Percentiles rank a stretch among this genome's conserved stretches.
phyloP scores from a whole-genome alignment of 2,888 invertebrate species.

The Nesidiocoris tenuis region DNA sequence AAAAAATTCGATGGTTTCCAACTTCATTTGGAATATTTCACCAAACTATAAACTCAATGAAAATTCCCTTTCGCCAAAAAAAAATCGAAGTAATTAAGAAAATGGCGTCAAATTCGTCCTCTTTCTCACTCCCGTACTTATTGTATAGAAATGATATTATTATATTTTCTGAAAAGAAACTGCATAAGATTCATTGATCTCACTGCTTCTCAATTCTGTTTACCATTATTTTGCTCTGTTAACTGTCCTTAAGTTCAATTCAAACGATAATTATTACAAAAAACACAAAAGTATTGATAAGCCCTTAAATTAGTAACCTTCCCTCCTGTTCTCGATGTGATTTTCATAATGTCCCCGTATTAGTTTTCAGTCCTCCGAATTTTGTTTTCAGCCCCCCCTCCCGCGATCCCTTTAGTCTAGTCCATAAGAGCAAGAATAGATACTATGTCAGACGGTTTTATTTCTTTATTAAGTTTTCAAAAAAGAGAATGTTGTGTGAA shows the following conservation, averaged over 20 bases:
- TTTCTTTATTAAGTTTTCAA: background rate
- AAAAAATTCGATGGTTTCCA: no score
- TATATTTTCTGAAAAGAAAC: background rate
- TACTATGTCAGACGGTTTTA: constrained; percentile 15
- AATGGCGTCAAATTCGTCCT: background rate
- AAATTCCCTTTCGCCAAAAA: no score
- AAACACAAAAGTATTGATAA: no score
- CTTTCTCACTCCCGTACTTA: background rate
- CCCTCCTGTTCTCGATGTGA: background rate
- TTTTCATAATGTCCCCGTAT: no score
- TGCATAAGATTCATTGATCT: background rate
- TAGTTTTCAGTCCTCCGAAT: background rate
- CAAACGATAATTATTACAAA: no score
- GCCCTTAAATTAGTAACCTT: no score
- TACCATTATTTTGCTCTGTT: background rate
- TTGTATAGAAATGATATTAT: background rate
- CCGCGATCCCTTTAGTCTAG: constrained; percentile 22
- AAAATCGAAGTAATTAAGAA: no score
- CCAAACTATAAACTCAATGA: no score
- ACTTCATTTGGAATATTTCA: no score
- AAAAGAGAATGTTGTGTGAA: background rate
- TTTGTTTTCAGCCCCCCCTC: background rate
- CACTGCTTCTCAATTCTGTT: background rate
- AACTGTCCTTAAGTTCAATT: no score
- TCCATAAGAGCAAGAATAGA: constrained; percentile 6